Base-by-base conservation (phyloP, 1,140 invertebrate species). In the Saccostrea glomerata region DNA sequence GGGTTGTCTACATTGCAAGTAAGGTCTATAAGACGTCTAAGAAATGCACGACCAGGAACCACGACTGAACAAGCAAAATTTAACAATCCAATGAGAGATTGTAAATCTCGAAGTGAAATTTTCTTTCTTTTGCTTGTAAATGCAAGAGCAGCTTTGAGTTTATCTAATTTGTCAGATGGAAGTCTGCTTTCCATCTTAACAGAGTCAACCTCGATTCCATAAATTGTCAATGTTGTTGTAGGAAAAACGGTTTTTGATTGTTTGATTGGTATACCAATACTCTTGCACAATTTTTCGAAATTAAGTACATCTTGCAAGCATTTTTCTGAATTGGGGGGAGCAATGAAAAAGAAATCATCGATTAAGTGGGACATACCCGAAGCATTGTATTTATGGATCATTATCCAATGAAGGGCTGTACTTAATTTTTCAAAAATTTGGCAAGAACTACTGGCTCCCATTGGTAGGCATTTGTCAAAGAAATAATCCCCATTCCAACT, bases 171-270 rank as follows among this genome's bases (percentile, higher is more conserved):
- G 0, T 88, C 84, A 23, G 36, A 5, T 47, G 88, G 90, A 60
- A 90, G 54, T n/a, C 88, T 66, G 73, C 36, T 47, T 77, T 86
- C 84, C 60, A 89, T 86, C 17, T 73, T 17, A 20, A 20, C 9
- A 0, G 90, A 87, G 70, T 89, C 89, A 4, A 90, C 56, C 55
- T 88, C 87, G 15, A 86, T 86, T 7, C 89, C 89, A 84, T 86
- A 88, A 17, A 89, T 86, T 2, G 66, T 89, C 0, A 89, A 17
- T 23, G 20, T 25, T 23, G 83, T 89, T 11, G 84, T 84, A 0
- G 82, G 87, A 11, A 7, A 47, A 47, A 47, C 47, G 0, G 47
- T 47, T 47, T 47, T 47, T 47, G 47, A 47, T 47, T 47, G 47
- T 47, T 47, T 47, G 47, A 47, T 47, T 47, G 47, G 47, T 47